These are phyloP conservation scores for Herpailurus yagouaroundi DNA, from an alignment of 2,113 vertebrate species.

Conservation along the genomic window DNA sequence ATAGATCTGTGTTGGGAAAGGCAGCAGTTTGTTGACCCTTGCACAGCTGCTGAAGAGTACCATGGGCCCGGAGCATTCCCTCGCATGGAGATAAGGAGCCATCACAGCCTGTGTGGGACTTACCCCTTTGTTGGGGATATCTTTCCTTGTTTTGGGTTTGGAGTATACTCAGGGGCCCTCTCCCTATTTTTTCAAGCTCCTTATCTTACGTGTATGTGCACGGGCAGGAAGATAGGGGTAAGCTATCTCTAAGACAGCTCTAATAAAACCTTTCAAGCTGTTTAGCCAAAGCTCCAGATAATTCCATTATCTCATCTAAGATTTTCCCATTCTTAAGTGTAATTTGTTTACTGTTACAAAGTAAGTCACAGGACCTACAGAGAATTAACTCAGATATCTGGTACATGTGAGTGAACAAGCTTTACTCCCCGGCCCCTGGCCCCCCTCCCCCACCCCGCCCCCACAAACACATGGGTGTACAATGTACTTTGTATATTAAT, in stretches of 20 bases:
- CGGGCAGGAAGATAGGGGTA: not conserved
- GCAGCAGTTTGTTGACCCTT: too few species aligned
- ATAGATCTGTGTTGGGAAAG: not conserved
- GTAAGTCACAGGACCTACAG: not conserved
- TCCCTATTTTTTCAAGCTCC: not conserved
- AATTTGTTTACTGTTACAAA: not conserved
- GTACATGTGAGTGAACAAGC: not conserved
- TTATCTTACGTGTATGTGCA: not conserved
- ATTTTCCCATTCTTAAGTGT: not conserved
- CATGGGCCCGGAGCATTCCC: not conserved
- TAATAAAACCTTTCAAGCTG: not conserved
- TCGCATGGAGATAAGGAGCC: not conserved
- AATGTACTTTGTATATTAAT: conserved; percentile 67
- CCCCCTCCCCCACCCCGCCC: too few species aligned
- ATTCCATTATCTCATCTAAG: not conserved
- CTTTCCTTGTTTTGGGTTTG: not conserved
- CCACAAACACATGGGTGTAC: conserved; percentile 80
- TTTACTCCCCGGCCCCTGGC: too few species aligned
- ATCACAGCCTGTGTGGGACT: not conserved
- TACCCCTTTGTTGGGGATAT: not conserved
- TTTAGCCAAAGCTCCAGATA: not conserved
- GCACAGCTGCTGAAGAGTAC: not conserved
- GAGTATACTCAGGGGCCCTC: not conserved
- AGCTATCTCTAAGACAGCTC: not conserved
- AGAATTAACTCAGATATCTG: not conserved